phyloP scores from a whole-genome alignment of 1,140 invertebrate genomes.

The Dysdera silvatica region DNA sequence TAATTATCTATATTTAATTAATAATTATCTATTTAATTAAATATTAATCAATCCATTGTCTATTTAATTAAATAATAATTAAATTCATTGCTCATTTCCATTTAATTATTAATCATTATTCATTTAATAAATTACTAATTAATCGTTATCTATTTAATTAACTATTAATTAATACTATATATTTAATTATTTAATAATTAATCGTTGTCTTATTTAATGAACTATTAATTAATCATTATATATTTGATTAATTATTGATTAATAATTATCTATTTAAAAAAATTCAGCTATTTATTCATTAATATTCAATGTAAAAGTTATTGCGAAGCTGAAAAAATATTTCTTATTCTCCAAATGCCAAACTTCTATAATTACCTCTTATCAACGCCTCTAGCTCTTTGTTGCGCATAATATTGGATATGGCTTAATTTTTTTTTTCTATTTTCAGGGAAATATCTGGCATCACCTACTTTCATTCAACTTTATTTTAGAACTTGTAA shows the following conservation, averaged over 20 bases:
- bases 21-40: background rate
- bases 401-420: background rate
- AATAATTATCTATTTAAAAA: background rate
- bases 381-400: background rate
- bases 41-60: background rate
- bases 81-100: slow-evolving; percentile 1
- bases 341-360: background rate
- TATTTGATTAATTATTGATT: background rate
- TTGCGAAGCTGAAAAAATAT: background rate
- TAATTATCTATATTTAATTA: slow-evolving; percentile 1
- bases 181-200: too few species aligned
- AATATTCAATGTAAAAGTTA: background rate
- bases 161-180: too few species aligned
- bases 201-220: too few species aligned
- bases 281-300: background rate
- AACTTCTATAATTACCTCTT: background rate
- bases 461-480: slow-evolving; percentile 89
- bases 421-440: slow-evolving; percentile 34
- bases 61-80: background rate
- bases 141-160: background rate
- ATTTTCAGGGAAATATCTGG: slow-evolving; percentile 85
- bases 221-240: background rate
- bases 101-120: background rate
- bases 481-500: slow-evolving; percentile 89
- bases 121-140: background rate